phyloP scores from a whole-genome alignment of 2,888 invertebrate species.

The Thecocarcelia acutangulata region DNA sequence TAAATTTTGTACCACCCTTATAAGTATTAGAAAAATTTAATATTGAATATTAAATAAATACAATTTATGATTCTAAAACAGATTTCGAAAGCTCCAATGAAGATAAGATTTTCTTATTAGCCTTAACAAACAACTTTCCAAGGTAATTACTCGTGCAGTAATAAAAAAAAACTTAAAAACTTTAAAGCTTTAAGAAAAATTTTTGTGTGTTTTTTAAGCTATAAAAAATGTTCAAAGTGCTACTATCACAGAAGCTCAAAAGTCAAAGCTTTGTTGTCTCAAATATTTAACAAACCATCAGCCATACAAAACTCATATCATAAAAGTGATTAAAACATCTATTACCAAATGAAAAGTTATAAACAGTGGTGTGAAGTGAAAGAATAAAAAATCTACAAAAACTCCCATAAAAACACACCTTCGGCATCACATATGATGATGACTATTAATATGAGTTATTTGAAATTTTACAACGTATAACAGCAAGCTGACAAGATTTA shows the following conservation, averaged over 20 bases:
- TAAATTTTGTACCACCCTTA: too few relatives aligned
- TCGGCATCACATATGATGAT: slow-evolving; percentile 46
- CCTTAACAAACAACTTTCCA: too few relatives aligned
- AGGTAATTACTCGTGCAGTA: too few relatives aligned
- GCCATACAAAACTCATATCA: slow-evolving; percentile 1
- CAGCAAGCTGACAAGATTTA: slow-evolving; percentile 65
- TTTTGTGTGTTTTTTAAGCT: too few relatives aligned
- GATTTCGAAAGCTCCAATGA: too few relatives aligned
- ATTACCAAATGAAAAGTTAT: slow-evolving; percentile 46
- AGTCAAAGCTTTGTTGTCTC: slow-evolving; percentile 39
- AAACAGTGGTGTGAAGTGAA: background rate
- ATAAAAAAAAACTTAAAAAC: too few relatives aligned
- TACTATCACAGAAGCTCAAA: slow-evolving; percentile 55
- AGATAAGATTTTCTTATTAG: too few relatives aligned
- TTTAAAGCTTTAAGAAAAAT: too few relatives aligned
- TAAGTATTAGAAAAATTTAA: too few relatives aligned
- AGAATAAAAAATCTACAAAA: slow-evolving; percentile 57
- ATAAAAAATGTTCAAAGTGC: background rate
- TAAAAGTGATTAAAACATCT: slow-evolving; percentile 65
- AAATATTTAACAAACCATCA: slow-evolving; percentile 31
- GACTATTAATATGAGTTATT: slow-evolving; percentile 58
- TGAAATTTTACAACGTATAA: slow-evolving; percentile 32
- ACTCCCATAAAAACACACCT: slow-evolving; percentile 66
- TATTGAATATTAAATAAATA: too few relatives aligned
- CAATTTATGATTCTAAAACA: too few relatives aligned